Conservation (phyloP, 2,113 vertebrate species). For the Galeopterus variegatus region DNA sequence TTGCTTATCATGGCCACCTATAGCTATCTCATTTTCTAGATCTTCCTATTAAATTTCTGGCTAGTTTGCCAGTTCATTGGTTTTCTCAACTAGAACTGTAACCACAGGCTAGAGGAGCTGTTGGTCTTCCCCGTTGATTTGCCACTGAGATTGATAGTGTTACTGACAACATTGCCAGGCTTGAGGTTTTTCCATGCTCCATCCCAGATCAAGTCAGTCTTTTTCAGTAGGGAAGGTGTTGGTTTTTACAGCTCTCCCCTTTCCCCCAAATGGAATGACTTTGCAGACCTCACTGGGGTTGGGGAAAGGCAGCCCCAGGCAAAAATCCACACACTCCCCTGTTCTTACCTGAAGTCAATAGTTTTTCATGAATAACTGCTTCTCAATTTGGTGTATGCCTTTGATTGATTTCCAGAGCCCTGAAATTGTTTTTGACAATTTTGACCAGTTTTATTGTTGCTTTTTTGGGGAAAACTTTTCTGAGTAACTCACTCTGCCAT, state of each 20-base stretch:
- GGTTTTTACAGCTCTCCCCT: not conserved
- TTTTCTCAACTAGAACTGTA: not conserved
- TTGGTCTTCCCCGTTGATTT: not conserved
- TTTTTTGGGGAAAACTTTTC: not conserved
- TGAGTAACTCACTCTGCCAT: not conserved
- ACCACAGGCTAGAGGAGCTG: not conserved
- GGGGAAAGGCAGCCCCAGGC: not conserved
- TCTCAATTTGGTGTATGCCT: not conserved
- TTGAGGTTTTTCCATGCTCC: not conserved
- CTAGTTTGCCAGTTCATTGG: not conserved
- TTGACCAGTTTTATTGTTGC: not conserved
- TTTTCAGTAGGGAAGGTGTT: not conserved
- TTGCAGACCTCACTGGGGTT: not conserved
- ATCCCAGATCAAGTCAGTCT: not conserved
- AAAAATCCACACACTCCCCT: not conserved
- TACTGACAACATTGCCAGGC: not conserved
- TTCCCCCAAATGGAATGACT: not conserved
- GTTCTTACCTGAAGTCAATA: not conserved
- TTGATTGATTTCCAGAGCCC: not conserved
- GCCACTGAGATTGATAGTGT: not conserved
- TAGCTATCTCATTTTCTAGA: not conserved
- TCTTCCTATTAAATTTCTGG: not conserved
- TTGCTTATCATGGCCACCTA: not conserved
- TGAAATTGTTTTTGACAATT: not conserved
- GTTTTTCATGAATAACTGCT: not conserved